These are phyloP conservation scores for Drosophila arawakana DNA, from an alignment of 1,140 invertebrate genomes.

Conservation along the genomic window DNA sequence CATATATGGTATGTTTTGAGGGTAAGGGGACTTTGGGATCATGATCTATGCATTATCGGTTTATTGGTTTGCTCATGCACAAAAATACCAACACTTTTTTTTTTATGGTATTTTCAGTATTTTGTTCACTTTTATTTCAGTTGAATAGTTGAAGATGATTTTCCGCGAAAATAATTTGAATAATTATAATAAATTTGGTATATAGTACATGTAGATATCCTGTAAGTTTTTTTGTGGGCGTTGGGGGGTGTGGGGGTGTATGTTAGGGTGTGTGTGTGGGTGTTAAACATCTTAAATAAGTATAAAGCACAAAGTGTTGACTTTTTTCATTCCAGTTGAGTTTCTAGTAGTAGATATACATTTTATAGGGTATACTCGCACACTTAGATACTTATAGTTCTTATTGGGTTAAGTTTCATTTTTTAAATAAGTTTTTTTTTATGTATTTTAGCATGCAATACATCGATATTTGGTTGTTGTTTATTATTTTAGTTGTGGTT, in stretches of 20 bases:
- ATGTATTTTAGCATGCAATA: slow-evolving; percentile 10
- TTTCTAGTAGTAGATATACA: slow-evolving; percentile 49
- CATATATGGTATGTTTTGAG: not conserved
- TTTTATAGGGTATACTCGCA: slow-evolving; percentile 25
- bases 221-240: slow-evolving; percentile 7
- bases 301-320: slow-evolving; percentile 82
- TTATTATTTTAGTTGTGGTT: slow-evolving; percentile 15
- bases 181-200: slow-evolving; percentile 14
- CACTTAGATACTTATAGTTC: slow-evolving; percentile 18
- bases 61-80: slow-evolving; percentile 59
- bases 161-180: slow-evolving; percentile 27
- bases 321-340: slow-evolving; percentile 57
- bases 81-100: slow-evolving; percentile 60
- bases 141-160: slow-evolving; percentile 11
- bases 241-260: slow-evolving; percentile 10
- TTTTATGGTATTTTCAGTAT: slow-evolving; percentile 32
- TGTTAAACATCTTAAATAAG: slow-evolving; percentile 65
- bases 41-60: slow-evolving; percentile 67
- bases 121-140: slow-evolving; percentile 15
- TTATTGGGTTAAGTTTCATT: slow-evolving; percentile 14
- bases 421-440: slow-evolving; percentile 37
- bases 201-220: slow-evolving; percentile 5
- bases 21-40: not conserved
- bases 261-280: slow-evolving; percentile 20
- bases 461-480: slow-evolving; percentile 12